phyloP scores from a whole-genome alignment of 2,113 vertebrate genomes.

The Corynorhinus townsendii region DNA sequence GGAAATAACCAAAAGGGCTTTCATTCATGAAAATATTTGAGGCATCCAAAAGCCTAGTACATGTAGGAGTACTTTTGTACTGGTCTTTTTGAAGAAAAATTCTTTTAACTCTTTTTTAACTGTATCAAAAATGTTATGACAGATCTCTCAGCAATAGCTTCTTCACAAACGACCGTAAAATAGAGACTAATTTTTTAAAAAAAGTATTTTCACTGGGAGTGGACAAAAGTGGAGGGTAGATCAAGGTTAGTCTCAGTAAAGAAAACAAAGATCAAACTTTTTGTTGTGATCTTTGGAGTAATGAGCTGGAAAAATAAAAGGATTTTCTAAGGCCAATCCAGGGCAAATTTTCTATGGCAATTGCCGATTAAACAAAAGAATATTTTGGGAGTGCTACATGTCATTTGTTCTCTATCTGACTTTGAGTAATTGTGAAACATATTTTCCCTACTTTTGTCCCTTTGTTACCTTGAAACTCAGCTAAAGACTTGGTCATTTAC shows the following conservation, averaged over 20 bases:
- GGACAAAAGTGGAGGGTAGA: slow-evolving; percentile 39
- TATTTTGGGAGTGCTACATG: background rate
- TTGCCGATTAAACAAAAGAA: slow-evolving; percentile 29
- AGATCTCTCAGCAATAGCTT: slow-evolving; percentile 34
- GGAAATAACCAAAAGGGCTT: slow-evolving; percentile 78
- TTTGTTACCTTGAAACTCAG: slow-evolving; percentile 41
- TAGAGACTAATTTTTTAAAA: slow-evolving; percentile 43
- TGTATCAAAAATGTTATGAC: slow-evolving; percentile 37
- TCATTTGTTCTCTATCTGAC: slow-evolving; percentile 29
- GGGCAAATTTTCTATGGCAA: background rate
- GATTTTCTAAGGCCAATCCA: slow-evolving; percentile 36
- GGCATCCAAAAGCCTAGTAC: slow-evolving; percentile 79
- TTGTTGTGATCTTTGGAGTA: background rate
- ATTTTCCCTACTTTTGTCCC: background rate
- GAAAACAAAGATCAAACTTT: slow-evolving; percentile 48
- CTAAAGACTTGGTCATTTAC: slow-evolving; percentile 42
- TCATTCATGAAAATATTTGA: slow-evolving; percentile 85
- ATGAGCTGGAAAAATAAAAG: background rate
- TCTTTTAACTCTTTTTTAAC: slow-evolving; percentile 78
- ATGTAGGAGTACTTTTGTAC: slow-evolving; percentile 82
- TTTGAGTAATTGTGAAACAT: slow-evolving; percentile 22
- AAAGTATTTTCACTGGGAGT: slow-evolving; percentile 48
- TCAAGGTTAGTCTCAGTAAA: slow-evolving; percentile 58
- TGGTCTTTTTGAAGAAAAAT: slow-evolving; percentile 68
- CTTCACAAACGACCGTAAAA: slow-evolving; percentile 35